These are phyloP conservation scores for Eleutherodactylus coqui DNA, from an alignment of 2,797 vertebrate species.

Conservation along the genomic window DNA sequence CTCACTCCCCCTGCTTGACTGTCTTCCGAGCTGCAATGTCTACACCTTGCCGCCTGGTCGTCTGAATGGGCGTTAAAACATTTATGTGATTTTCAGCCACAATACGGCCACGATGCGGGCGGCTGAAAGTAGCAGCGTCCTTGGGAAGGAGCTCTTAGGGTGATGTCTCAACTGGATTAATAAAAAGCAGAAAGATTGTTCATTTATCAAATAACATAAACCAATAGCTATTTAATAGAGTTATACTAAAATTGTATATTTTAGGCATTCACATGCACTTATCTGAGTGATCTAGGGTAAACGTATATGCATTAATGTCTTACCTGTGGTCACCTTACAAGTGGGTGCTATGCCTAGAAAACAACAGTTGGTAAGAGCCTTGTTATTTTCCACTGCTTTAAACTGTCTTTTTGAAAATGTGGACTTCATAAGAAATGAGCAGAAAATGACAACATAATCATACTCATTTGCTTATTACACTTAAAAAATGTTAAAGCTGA, in stretches of 20 bases:
- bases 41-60: too few species aligned
- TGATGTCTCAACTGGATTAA: too few species aligned
- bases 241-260: not conserved
- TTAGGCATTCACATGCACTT: not conserved
- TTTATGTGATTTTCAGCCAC: too few species aligned
- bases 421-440: constrained; percentile 12
- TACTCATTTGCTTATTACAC: constrained; percentile 45
- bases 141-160: too few species aligned
- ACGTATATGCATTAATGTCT: not conserved
- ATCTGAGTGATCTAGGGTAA: not conserved
- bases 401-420: constrained; percentile 1
- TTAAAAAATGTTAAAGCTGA: constrained; percentile 49
- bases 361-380: not conserved
- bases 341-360: not conserved
- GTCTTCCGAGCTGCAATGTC: too few species aligned
- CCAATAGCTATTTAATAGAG: not conserved
- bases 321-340: not conserved
- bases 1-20: too few species aligned
- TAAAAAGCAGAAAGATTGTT: too few species aligned
- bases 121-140: too few species aligned
- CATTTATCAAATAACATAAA: not conserved
- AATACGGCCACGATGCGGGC: too few species aligned
- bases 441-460: constrained; percentile 52
- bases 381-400: not conserved
- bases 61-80: too few species aligned